A percentile compares a stretch with the other conserved stretches of the same genome.
Conservation (phyloP, 2,888 invertebrate species). For the Rotaria macrura region DNA sequence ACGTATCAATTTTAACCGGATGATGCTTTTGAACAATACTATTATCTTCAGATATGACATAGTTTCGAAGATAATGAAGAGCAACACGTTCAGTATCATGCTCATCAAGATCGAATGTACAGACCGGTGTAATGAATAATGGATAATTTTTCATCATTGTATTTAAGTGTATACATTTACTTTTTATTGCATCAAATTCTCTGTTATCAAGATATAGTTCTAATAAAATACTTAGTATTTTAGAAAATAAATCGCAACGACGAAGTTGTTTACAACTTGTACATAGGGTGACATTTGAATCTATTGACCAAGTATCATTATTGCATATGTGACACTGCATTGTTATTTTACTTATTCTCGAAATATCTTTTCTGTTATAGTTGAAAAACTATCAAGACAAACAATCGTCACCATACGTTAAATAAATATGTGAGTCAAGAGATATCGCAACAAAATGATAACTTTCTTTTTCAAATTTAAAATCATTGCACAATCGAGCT, state of each 20-base stretch:
- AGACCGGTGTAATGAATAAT: background rate
- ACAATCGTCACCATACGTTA: background rate
- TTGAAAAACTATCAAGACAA: background rate
- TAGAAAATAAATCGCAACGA: slow-evolving; percentile 8
- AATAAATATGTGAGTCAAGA: background rate
- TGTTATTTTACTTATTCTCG: background rate
- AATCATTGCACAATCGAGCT: no score
- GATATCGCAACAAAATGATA: background rate
- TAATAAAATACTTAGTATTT: background rate
- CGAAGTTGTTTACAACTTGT: background rate
- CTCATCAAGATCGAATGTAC: background rate
- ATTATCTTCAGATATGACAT: background rate
- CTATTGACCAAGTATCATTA: background rate
- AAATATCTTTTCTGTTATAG: background rate
- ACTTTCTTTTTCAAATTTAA: no score
- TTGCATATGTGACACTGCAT: background rate
- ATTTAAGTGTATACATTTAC: background rate
- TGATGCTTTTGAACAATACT: background rate
- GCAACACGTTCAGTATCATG: slow-evolving; percentile 2
- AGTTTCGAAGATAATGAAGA: slow-evolving; percentile 9
- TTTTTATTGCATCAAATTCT: background rate
- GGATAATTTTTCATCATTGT: background rate
- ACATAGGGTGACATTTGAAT: background rate
- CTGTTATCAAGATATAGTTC: background rate
- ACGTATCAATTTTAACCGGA: background rate